Evolutionary conservation across 2,797 vertebrate species (phyloP), one percentile per base, ranked within the genome.

Genomic region (Sebastes trivittatus): DNA sequence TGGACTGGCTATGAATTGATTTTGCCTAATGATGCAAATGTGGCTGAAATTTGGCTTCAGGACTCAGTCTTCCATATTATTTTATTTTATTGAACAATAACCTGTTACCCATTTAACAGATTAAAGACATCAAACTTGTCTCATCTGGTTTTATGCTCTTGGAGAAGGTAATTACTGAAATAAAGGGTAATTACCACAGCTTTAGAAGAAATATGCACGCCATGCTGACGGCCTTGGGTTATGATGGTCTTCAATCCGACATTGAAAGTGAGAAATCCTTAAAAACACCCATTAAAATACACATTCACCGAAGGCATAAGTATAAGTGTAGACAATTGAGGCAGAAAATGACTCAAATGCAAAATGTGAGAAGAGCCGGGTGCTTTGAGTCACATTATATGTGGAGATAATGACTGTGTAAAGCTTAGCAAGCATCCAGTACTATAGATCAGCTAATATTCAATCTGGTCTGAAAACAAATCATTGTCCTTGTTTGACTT

Each of bases 31-130:
- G 49, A 73, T 9, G 14, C 62, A 63, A 8, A 72, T 67, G 74
- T 70, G 2, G 27, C 58, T 49, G 11, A 46, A 16, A 9, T 59
- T 22, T 54, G 34, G 65, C 67, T 81, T 52, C 52, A 78, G 61
- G 25, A 59, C 18, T 71, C 3, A 7, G 30, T 56, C 22, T 60
- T 36, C 25, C 22, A 1, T 68, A 72, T 72, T 55, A 11, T 27
- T 83, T 68, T 42, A 29, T 74, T 74, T 54, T 67, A 73, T 56
- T 72, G 11, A 77, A 64, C 46, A 75, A 7, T 70, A 30, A 66
- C 9, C 59, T 70, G 22, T 67, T 52, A 59, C 32, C 10, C 34
- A 34, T 71, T 77, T 29, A 36, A 23, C 61, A 2, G 58, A 65
- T 72, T 80, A 25, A 16, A 62, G 42, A 75, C 54, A n/a, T 75